Evolutionary conservation across 2,113 vertebrate genomes (phyloP).

Genomic region (Hepsetus odoe): DNA sequence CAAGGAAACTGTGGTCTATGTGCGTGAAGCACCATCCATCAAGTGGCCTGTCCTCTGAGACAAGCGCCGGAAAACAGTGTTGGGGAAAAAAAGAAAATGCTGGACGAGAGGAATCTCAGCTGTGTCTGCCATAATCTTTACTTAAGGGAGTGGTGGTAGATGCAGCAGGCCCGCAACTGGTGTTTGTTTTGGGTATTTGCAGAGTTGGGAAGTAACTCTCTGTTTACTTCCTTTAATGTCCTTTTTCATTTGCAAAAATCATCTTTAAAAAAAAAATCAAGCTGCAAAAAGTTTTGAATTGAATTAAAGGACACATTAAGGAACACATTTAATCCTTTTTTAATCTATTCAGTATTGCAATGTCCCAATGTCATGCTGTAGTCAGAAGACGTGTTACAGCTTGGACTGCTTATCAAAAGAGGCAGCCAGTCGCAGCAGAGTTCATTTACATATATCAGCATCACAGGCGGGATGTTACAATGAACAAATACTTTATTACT

Average conservation of each 20-base stretch:
- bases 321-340: no score
- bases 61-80: slow-evolving; percentile 28
- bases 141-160: slow-evolving; percentile 26
- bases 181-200: slow-evolving; percentile 4
- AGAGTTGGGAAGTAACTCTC: neutral
- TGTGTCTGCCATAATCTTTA: slow-evolving; percentile 40
- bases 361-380: no score
- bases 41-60: slow-evolving; percentile 58
- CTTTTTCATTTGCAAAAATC: neutral
- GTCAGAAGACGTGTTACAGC: no score
- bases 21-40: slow-evolving; percentile 63
- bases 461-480: no score
- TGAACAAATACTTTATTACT: no score
- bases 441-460: no score
- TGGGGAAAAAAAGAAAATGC: slow-evolving; percentile 14
- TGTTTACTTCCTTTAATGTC: neutral
- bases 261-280: neutral
- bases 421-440: no score
- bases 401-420: no score
- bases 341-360: no score
- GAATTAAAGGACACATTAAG: no score
- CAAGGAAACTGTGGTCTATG: slow-evolving; percentile 40
- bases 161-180: slow-evolving; percentile 14
- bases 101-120: slow-evolving; percentile 34
- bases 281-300: neutral